Evolutionary conservation across 2,888 invertebrate genomes (phyloP).

Genomic region (Dryadula phaetusa): DNA sequence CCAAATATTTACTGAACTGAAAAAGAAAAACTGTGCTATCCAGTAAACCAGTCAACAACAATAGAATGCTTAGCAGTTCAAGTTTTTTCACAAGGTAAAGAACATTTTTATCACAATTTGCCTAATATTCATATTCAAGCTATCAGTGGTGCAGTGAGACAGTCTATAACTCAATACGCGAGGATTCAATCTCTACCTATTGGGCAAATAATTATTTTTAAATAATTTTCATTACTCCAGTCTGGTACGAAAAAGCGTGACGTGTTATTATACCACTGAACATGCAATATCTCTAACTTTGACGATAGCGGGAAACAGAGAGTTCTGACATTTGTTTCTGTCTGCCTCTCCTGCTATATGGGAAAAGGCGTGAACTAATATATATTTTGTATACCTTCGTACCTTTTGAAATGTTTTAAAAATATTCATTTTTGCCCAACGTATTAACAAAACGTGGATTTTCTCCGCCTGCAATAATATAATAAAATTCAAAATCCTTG

Average conservation of each 20-base stretch:
- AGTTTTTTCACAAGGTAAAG: too few species aligned
- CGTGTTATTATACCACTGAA: not conserved
- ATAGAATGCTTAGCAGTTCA: not conserved
- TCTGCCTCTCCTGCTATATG: too few species aligned
- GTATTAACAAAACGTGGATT: not conserved
- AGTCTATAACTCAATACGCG: not conserved
- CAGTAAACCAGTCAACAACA: not conserved
- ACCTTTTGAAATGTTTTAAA: too few species aligned
- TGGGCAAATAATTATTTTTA: not conserved
- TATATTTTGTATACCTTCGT: too few species aligned
- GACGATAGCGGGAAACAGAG: not conserved
- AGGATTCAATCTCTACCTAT: not conserved
- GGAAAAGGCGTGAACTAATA: too few species aligned
- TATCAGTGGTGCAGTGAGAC: not conserved
- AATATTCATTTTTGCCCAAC: not conserved
- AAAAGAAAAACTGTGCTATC: not conserved
- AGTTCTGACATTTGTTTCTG: too few species aligned
- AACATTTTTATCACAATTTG: too few species aligned
- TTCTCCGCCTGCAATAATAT: not conserved
- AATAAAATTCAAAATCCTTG: not conserved
- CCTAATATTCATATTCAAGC: too few species aligned
- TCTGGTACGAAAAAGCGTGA: not conserved
- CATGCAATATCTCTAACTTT: not conserved
- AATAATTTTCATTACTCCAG: not conserved
- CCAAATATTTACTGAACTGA: too few species aligned